A percentile compares a stretch with the other conserved stretches of the same genome.
Conservation (phyloP, 2,888 invertebrate genomes). For the Calliopum simillimum region DNA sequence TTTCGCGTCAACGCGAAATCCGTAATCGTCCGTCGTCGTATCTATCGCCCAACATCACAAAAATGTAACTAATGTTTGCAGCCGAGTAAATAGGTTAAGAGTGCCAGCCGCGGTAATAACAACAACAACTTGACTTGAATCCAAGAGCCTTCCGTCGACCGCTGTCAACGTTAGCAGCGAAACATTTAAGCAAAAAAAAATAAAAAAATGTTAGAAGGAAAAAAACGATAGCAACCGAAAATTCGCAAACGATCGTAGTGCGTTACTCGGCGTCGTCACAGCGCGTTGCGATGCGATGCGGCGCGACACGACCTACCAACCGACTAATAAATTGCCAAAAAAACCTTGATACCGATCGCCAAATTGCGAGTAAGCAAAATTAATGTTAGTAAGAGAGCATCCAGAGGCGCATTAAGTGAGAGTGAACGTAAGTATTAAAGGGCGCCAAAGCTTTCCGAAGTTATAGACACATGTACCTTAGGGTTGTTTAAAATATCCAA, state of each 20-base stretch:
- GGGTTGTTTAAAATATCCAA: no score
- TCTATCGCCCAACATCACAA: slow-evolving; percentile 66
- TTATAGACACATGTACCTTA: no score
- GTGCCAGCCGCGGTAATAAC: slow-evolving; percentile 47
- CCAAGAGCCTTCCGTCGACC: slow-evolving; percentile 27
- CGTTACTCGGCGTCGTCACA: slow-evolving; percentile 32
- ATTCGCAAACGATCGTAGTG: slow-evolving; percentile 30
- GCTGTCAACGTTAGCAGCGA: not conserved
- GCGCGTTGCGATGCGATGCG: slow-evolving; percentile 35
- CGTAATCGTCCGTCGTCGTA: slow-evolving; percentile 60
- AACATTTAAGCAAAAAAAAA: not conserved
- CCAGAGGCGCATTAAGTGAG: not conserved
- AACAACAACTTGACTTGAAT: slow-evolving; percentile 14
- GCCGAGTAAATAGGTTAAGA: slow-evolving; percentile 63
- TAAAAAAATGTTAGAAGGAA: slow-evolving; percentile 33
- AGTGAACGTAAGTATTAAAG: not conserved
- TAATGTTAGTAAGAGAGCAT: slow-evolving; percentile 27
- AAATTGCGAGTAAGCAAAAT: slow-evolving; percentile 32
- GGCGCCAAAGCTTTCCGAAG: no score
- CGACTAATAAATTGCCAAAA: slow-evolving; percentile 64
- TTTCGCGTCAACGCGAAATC: slow-evolving; percentile 33
- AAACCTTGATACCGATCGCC: slow-evolving; percentile 65
- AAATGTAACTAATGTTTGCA: slow-evolving; percentile 65
- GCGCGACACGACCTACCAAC: slow-evolving; percentile 58
- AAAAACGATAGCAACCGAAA: slow-evolving; percentile 30